These are phyloP conservation scores for Arge pagana DNA, from an alignment of 2,888 invertebrate species.

Conservation along the genomic window DNA sequence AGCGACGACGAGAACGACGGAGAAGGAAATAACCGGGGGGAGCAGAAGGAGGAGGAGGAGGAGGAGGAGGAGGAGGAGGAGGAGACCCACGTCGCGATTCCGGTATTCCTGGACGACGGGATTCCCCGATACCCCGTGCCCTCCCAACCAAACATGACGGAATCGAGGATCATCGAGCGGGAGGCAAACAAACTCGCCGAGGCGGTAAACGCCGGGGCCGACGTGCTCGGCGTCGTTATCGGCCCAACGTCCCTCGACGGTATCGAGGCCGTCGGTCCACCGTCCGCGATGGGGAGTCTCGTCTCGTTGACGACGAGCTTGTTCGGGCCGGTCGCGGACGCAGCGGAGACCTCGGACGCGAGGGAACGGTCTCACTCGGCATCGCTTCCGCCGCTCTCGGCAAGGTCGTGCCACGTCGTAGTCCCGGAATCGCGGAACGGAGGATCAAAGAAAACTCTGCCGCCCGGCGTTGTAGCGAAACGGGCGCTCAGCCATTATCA, in stretches of 20 bases:
- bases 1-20: constrained; percentile 62
- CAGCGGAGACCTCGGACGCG: constrained; percentile 28
- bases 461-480: constrained; percentile 72
- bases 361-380: constrained; percentile 42
- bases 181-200: constrained; percentile 75
- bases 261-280: constrained; percentile 77
- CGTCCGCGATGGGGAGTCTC: constrained; percentile 75
- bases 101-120: constrained; percentile 33
- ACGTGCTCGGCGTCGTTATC: constrained; percentile 65
- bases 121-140: no score
- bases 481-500: constrained; percentile 68
- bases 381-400: constrained; percentile 40
- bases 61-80: constrained; percentile 24
- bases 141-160: constrained; percentile 66
- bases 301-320: constrained; percentile 63
- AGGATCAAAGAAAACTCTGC: constrained; percentile 73
- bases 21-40: constrained; percentile 26
- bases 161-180: constrained; percentile 73
- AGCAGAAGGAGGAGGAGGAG: constrained; percentile 41
- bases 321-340: constrained; percentile 39
- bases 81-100: constrained; percentile 29
- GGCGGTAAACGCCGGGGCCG: constrained; percentile 59
- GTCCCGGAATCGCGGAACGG: constrained; percentile 29
- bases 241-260: constrained; percentile 69
- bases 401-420: constrained; percentile 28